A percentile compares a stretch with the other conserved stretches of the same genome.
These are phyloP conservation scores for Bombyx mandarina DNA, from an alignment of 1,140 invertebrate genomes.

Conservation along the genomic window DNA sequence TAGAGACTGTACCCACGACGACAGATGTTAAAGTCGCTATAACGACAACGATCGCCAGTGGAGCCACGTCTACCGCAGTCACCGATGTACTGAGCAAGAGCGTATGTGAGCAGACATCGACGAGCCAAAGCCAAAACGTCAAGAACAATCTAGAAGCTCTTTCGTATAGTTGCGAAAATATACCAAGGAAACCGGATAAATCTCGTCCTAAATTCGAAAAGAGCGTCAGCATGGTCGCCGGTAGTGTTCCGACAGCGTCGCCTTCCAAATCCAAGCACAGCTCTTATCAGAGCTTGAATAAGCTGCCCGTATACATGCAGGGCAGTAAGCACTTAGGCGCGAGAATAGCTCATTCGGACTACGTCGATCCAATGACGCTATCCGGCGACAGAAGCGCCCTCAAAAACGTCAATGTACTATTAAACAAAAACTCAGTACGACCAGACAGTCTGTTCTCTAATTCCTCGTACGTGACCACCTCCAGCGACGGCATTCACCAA, in stretches of 20 bases:
- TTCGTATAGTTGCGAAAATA: conserved; percentile 64
- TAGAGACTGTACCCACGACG: conserved; percentile 24
- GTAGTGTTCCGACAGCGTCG: conserved; percentile 30
- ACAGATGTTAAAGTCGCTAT: conserved; percentile 58
- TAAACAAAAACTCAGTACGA: conserved; percentile 69
- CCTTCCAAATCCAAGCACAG: conserved; percentile 55
- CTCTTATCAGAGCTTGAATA: conserved; percentile 68
- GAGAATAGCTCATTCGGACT: conserved; percentile 88
- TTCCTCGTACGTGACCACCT: conserved; percentile 75
- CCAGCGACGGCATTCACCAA: conserved; percentile 71
- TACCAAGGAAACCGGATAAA: conserved; percentile 37
- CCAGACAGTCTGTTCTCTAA: conserved; percentile 67
- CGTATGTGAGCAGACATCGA: conserved; percentile 49
- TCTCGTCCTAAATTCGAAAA: conserved; percentile 46
- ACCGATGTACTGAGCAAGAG: conserved; percentile 54
- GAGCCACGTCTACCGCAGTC: conserved; percentile 32
- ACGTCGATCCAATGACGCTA: conserved; percentile 82
- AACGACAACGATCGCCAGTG: conserved; percentile 43
- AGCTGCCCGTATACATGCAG: conserved; percentile 78
- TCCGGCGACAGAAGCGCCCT: conserved; percentile 64
- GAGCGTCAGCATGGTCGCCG: conserved; percentile 53
- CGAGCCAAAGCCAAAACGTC: conserved; percentile 49
- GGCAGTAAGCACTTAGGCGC: conserved; percentile 87
- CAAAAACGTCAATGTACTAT: conserved; percentile 63
- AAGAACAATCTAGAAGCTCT: conserved; percentile 53